Evolutionary conservation across 2,113 vertebrate species (phyloP).

Genomic region (Cariama cristata): DNA sequence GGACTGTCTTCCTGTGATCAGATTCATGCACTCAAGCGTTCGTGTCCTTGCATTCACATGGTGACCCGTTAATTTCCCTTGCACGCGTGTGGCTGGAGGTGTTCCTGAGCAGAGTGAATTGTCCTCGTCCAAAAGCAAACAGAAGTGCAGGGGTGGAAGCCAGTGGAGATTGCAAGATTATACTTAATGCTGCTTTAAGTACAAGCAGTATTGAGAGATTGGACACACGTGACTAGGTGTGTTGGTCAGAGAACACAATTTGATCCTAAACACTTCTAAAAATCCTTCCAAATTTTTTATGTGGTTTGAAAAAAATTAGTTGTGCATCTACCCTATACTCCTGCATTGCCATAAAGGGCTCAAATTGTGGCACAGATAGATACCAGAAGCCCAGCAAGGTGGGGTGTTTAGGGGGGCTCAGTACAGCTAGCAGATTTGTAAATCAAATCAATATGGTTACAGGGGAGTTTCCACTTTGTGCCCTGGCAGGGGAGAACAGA

Average conservation of each 20-base stretch:
- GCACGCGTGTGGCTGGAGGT: neutral
- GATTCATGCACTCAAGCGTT: neutral
- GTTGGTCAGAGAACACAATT: neutral
- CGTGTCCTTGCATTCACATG: neutral
- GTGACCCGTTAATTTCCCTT: constrained; percentile 1
- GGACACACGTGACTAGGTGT: neutral
- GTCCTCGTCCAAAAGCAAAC: neutral
- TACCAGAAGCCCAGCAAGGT: neutral
- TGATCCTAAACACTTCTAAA: neutral
- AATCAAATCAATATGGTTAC: neutral
- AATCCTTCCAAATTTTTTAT: neutral
- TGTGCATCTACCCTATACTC: neutral
- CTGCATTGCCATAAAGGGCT: neutral
- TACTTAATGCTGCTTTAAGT: neutral
- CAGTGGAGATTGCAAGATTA: neutral
- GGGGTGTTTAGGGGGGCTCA: neutral
- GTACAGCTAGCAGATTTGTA: neutral
- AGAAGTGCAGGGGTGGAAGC: neutral
- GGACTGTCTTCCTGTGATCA: neutral
- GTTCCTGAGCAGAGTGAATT: neutral
- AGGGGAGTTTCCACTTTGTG: neutral
- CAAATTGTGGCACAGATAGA: rapidly evolving
- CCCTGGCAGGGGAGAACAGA: neutral
- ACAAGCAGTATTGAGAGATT: neutral
- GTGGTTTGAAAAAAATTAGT: neutral